Evolutionary conservation across 2,888 invertebrate genomes (phyloP).

Genomic region (Drosophila mimica): DNA sequence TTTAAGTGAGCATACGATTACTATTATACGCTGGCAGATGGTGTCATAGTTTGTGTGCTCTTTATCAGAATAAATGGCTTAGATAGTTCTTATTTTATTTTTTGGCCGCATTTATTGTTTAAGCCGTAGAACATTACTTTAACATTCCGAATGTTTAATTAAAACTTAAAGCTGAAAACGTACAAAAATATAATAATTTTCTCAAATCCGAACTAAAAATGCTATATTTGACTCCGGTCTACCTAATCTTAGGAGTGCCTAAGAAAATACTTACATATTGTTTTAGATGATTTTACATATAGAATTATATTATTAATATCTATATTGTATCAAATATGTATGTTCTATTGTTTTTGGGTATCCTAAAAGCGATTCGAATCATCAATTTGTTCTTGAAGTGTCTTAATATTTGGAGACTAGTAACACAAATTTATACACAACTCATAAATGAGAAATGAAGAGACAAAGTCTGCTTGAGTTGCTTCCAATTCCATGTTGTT

Average conservation of each 20-base stretch:
- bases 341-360: not conserved
- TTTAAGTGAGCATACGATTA: not conserved
- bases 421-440: not conserved
- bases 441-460: not conserved
- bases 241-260: too few species aligned
- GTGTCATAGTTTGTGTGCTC: not conserved
- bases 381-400: not conserved
- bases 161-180: too few species aligned
- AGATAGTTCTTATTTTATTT: not conserved
- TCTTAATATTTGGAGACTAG: not conserved
- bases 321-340: not conserved
- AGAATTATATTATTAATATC: too few species aligned
- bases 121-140: not conserved
- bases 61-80: not conserved
- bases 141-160: not conserved
- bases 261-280: too few species aligned
- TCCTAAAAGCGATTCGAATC: not conserved
- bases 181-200: too few species aligned
- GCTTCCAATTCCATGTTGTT: not conserved
- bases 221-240: too few species aligned
- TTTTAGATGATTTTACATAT: too few species aligned
- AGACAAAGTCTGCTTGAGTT: not conserved
- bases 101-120: not conserved
- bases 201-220: too few species aligned
- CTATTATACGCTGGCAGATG: not conserved